Conservation (phyloP, 2,113 vertebrate genomes). For the Syngnathus scovelli region DNA sequence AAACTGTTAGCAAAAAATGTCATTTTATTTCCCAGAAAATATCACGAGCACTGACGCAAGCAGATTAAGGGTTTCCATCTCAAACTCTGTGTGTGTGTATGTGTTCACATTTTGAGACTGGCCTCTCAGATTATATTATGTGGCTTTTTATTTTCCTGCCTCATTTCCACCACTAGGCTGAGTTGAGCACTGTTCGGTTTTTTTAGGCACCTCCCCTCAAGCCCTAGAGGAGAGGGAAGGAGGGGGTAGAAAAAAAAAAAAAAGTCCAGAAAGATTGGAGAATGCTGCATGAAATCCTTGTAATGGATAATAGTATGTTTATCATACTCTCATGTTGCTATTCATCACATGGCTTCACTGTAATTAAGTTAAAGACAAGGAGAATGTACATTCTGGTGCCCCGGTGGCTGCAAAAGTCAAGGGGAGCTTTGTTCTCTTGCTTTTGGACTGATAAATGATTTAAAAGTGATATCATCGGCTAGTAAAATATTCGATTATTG, state of each 20-base stretch:
- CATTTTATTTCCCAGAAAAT: constrained; percentile 44
- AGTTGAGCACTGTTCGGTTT: constrained; percentile 38
- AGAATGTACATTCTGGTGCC: constrained; percentile 8
- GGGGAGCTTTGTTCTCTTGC: not conserved
- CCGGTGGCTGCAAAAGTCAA: not conserved
- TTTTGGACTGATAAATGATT: not conserved
- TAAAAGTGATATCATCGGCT: not conserved
- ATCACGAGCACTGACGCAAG: constrained; percentile 57
- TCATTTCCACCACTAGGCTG: constrained; percentile 55
- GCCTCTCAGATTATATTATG: constrained; percentile 57
- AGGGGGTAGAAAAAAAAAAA: not conserved
- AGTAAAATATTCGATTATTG: not conserved
- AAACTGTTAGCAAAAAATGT: constrained; percentile 24
- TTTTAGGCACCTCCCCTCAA: constrained; percentile 6
- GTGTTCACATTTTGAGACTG: constrained; percentile 36
- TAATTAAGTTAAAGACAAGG: constrained; percentile 26
- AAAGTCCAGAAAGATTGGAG: not conserved
- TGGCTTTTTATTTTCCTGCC: constrained; percentile 56
- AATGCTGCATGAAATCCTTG: constrained; percentile 14
- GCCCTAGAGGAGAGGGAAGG: not conserved
- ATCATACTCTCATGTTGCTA: constrained; percentile 15
- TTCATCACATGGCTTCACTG: constrained; percentile 23
- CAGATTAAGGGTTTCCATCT: constrained; percentile 62
- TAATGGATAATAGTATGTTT: constrained; percentile 41
- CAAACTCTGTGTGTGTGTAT: constrained; percentile 45